These are phyloP conservation scores for Bubo bubo DNA, from an alignment of 2,113 vertebrate genomes.

Conservation along the genomic window DNA sequence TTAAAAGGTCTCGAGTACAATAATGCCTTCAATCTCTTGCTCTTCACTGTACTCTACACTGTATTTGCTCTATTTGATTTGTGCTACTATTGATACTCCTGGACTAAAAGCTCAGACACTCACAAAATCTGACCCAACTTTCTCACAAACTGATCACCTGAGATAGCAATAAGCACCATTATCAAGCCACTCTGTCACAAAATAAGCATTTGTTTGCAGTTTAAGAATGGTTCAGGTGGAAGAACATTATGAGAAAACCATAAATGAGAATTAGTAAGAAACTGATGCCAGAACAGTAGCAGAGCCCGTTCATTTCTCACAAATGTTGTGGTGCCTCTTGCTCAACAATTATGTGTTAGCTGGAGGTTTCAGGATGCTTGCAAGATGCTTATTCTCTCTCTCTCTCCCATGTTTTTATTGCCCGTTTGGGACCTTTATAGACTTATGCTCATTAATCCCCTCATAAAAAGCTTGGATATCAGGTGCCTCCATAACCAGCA, in stretches of 20 bases:
- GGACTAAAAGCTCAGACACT: neutral
- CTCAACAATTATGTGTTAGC: neutral
- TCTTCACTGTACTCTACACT: neutral
- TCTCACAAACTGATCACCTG: neutral
- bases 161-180: neutral
- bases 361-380: neutral
- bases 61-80: neutral
- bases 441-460: slow-evolving; percentile 3
- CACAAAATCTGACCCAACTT: neutral
- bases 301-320: neutral
- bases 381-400: neutral
- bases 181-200: neutral
- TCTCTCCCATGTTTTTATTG: neutral
- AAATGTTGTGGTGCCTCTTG: neutral
- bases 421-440: neutral
- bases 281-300: neutral
- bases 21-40: neutral
- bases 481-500: slow-evolving; percentile 10
- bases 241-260: neutral
- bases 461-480: slow-evolving; percentile 3
- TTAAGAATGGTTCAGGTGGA: neutral
- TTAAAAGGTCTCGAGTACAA: neutral
- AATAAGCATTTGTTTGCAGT: neutral
- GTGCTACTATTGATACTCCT: neutral
- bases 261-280: neutral